Evolutionary conservation across 2,797 vertebrate genomes (phyloP).

Genomic region (Myiotriccus ornatus): DNA sequence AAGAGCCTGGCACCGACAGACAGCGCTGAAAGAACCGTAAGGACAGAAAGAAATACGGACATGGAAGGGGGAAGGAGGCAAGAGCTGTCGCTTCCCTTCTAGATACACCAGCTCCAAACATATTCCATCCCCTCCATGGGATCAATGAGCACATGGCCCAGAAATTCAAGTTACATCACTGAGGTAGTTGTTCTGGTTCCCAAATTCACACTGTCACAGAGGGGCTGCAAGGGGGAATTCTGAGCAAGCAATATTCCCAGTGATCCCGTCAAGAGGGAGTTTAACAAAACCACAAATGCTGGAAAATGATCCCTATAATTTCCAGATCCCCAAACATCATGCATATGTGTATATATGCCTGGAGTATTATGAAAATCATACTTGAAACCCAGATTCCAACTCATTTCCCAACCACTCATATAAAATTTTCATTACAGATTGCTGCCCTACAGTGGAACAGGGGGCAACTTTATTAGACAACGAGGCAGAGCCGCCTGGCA

Average conservation of each 20-base stretch:
- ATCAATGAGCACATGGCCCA: fast-evolving
- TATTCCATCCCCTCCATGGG: fast-evolving
- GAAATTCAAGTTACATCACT: neutral
- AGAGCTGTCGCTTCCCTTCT: fast-evolving
- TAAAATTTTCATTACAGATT: constrained; percentile 40
- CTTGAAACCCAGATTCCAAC: neutral
- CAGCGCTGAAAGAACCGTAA: neutral
- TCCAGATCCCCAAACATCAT: fast-evolving
- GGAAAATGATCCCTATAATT: neutral
- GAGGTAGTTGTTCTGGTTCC: neutral
- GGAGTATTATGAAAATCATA: neutral
- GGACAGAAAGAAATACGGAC: too few relatives aligned
- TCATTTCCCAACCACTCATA: neutral
- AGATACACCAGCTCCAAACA: neutral
- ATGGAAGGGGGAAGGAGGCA: neutral
- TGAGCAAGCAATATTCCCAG: neutral
- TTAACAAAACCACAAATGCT: neutral
- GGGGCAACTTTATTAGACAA: constrained; percentile 43
- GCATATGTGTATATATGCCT: fast-evolving
- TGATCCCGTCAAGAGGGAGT: neutral
- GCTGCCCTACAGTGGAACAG: constrained; percentile 32
- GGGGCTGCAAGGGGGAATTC: neutral
- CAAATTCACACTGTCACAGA: neutral
- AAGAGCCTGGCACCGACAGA: neutral
- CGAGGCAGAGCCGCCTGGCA: neutral